phyloP scores from a whole-genome alignment of 2,888 invertebrate genomes.

The Platynereis dumerilii region DNA sequence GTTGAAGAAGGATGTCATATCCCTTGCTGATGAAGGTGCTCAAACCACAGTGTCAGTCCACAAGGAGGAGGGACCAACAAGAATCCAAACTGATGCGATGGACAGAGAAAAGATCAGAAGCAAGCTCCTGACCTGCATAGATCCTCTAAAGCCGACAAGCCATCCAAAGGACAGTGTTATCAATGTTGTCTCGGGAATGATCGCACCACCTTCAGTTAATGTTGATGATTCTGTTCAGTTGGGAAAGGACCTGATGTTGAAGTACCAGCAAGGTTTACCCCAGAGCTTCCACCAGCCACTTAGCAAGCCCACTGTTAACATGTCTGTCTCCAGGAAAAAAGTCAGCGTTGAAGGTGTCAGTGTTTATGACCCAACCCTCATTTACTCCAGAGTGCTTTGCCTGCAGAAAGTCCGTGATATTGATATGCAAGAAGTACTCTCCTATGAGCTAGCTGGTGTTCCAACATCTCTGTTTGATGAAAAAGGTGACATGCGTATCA shows the following conservation, averaged over 20 bases:
- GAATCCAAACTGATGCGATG: not conserved
- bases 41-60: not conserved
- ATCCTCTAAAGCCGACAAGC: not conserved
- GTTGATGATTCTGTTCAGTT: too few species aligned
- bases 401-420: slow-evolving; percentile 19
- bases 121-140: not conserved
- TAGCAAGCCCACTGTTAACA: too few species aligned
- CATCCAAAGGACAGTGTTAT: slow-evolving; percentile 8
- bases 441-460: slow-evolving; percentile 19
- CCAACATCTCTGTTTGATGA: too few species aligned
- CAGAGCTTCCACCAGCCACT: too few species aligned
- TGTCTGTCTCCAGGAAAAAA: too few species aligned
- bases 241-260: too few species aligned
- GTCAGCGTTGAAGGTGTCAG: not conserved
- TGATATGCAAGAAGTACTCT: slow-evolving; percentile 14
- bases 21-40: not conserved
- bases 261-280: too few species aligned
- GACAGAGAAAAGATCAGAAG: not conserved
- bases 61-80: not conserved
- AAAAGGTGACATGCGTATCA: too few species aligned
- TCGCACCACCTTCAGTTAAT: too few species aligned
- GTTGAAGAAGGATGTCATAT: not conserved
- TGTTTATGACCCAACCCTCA: slow-evolving; percentile 26
- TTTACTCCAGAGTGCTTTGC: too few species aligned
- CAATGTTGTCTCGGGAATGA: slow-evolving; percentile 25